phyloP scores from a whole-genome alignment of 92 coral and sea anemone species.

The Epizoanthus scotinus region DNA sequence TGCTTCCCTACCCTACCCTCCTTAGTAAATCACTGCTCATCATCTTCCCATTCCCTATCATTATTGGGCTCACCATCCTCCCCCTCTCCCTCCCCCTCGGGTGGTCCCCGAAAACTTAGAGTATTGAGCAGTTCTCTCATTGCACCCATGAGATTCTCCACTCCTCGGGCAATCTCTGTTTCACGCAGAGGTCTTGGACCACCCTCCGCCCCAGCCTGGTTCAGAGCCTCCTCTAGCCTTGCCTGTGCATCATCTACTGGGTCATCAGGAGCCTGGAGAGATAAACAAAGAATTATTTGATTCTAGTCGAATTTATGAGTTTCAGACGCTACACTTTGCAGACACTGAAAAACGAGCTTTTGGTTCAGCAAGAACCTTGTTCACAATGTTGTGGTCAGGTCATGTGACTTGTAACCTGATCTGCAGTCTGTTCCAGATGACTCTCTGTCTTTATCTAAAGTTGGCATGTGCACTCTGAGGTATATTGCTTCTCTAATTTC shows the following conservation, averaged over 20 bases:
- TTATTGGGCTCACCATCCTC: conserved; percentile 64
- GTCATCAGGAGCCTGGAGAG: conserved; percentile 61
- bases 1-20: neutral
- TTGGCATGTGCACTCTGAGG: too few species aligned
- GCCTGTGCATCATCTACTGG: conserved; percentile 51
- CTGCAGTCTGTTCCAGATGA: too few species aligned
- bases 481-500: too few species aligned
- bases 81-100: conserved; percentile 67
- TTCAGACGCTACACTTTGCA: too few species aligned
- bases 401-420: too few species aligned
- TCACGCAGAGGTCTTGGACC: conserved; percentile 89
- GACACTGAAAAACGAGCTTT: too few species aligned
- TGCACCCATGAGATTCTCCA: conserved; percentile 90
- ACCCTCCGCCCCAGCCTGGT: conserved; percentile 80
- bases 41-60: conserved; percentile 64
- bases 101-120: conserved; percentile 83
- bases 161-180: conserved; percentile 89
- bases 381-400: too few species aligned
- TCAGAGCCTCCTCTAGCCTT: conserved; percentile 57
- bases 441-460: too few species aligned
- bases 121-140: conserved; percentile 96
- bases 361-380: too few species aligned
- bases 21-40: conserved; percentile 13
- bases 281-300: neutral
- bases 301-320: too few species aligned